These are phyloP conservation scores for Orcinus orca DNA, from an alignment of 2,113 vertebrate species.

Conservation along the genomic window DNA sequence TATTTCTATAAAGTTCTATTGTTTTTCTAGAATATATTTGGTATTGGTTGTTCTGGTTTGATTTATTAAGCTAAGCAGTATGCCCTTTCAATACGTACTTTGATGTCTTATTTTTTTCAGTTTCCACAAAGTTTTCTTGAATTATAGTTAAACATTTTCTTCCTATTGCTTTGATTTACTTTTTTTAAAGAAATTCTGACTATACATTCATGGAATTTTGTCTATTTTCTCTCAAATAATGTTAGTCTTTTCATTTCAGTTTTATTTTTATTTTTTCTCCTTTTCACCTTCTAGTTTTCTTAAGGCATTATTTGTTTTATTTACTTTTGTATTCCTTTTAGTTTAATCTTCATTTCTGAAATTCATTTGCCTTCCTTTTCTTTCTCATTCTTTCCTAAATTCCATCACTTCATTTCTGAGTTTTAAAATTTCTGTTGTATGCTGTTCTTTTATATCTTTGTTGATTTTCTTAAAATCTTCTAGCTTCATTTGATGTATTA, in stretches of 20 bases:
- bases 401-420: not conserved
- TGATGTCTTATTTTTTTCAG: not conserved
- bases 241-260: not conserved
- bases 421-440: not conserved
- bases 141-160: not conserved
- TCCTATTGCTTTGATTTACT: not conserved
- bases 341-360: constrained; percentile 28
- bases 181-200: not conserved
- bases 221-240: not conserved
- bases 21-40: not conserved
- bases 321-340: not conserved
- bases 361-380: not conserved
- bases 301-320: constrained; percentile 13
- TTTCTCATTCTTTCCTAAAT: not conserved
- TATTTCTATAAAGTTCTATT: not conserved
- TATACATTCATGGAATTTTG: not conserved
- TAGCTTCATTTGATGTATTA: not conserved
- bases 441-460: not conserved
- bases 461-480: not conserved
- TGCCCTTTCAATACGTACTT: not conserved
- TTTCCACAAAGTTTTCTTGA: constrained; percentile 30
- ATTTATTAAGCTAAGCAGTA: not conserved
- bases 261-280: not conserved
- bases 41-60: not conserved
- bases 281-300: not conserved